Evolutionary conservation across 2,113 vertebrate species (phyloP), one percentile per base, ranked within the genome.

Genomic region (Bos javanicus): DNA sequence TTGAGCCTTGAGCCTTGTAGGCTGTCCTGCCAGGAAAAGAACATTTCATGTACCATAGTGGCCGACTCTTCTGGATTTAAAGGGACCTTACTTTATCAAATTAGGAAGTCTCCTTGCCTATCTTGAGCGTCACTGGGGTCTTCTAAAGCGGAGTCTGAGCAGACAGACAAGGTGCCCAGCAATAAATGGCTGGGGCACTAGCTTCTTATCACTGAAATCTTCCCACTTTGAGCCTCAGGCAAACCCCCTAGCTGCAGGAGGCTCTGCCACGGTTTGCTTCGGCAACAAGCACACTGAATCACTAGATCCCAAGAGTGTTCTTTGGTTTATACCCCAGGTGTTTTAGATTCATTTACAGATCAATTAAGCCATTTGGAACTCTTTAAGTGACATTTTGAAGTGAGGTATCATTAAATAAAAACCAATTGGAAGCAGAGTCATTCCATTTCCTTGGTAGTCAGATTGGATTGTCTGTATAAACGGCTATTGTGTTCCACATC

Each of bases 371-470:
- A 80, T 91, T 67, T 90, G 21, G 62, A 91, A 95, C 57, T 71
- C 43, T 28, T 30, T 59, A 96, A 92, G 87, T 39, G n/a, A 74
- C 87, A 87, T 54, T 96, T 94, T 74, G 62, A 87, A 92, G 54
- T 81, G 62, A 89, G 71, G 60, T 21, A 30, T 67, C 88, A 80
- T 89, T 94, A 89, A 93, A 87, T 36, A 90, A 87, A 95, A 80
- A 43, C 80, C 71, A 74, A 0, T 2, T 16, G 28, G 52, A 97
- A 87, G n/a, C 48, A 67, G 12, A 86, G 26, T 67, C 71, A 33
- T 71, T 67, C 71, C 36, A 33, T 26, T 39, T 71, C 50, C 67
- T 87, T 91, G 46, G 92, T 82, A 28, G 62, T 87, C 86, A 56
- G 21, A 71, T 3, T n/a, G 52, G 57, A 36, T 57, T 43, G 25